Conservation (phyloP, 1,140 invertebrate genomes). For the Tetragnatha versicolor region DNA sequence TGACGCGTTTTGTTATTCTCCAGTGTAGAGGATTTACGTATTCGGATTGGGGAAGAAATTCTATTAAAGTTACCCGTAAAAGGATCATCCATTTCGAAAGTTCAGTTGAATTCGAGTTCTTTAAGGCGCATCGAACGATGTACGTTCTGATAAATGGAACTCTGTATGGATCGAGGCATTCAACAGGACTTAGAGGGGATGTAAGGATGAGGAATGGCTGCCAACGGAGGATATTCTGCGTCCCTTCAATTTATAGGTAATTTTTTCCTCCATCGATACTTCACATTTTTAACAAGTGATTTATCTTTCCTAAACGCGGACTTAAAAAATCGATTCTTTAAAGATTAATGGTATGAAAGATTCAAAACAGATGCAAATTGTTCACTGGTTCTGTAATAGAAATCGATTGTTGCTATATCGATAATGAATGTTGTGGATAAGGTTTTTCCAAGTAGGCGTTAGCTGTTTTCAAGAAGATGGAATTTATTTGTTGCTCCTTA, state of each 20-base stretch:
- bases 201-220: conserved; percentile 21
- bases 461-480: too few species aligned
- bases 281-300: neutral
- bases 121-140: too few species aligned
- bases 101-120: too few species aligned
- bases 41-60: too few species aligned
- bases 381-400: neutral
- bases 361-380: neutral
- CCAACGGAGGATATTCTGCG: conserved; percentile 1
- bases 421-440: too few species aligned
- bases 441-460: too few species aligned
- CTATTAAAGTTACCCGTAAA: too few species aligned
- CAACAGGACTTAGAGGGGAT: neutral
- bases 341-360: neutral
- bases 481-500: too few species aligned
- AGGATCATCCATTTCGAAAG: too few species aligned
- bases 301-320: neutral
- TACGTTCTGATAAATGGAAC: conserved; percentile 32
- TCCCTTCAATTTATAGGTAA: neutral
- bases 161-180: conserved; percentile 19
- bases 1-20: too few species aligned
- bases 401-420: conserved; percentile 2
- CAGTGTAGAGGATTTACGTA: too few species aligned
- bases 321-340: neutral
- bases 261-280: conserved; percentile 2